Percentiles rank a stretch among this genome's conserved stretches.
phyloP scores from a whole-genome alignment of 2,113 vertebrate genomes.

The Ophiodon elongatus region DNA sequence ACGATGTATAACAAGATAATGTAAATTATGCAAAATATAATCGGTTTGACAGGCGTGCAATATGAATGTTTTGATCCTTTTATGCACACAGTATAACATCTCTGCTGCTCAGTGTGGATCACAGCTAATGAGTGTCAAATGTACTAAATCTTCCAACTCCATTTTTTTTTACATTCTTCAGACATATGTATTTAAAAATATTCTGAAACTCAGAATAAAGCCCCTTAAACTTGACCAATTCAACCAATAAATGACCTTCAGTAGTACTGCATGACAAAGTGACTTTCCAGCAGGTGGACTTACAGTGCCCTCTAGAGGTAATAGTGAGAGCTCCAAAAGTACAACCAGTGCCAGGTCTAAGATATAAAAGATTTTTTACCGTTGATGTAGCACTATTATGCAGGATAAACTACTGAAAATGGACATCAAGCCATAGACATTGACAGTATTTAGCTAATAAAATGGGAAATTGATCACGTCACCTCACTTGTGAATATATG shows the following conservation, averaged over 20 bases:
- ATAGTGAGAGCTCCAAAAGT: not conserved
- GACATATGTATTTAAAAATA: not conserved
- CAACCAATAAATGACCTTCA: not conserved
- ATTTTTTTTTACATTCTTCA: not conserved
- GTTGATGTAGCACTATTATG: not conserved
- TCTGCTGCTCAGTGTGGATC: not conserved
- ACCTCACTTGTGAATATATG: not conserved
- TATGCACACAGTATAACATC: not conserved
- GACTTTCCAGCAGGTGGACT: not conserved
- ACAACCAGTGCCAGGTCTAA: not conserved
- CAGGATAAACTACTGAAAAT: not conserved
- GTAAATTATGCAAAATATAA: not conserved
- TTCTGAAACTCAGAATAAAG: not conserved
- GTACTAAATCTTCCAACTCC: no score
- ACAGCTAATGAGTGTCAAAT: not conserved
- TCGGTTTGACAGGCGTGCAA: not conserved
- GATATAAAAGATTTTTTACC: no score
- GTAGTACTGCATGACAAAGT: rapidly evolving
- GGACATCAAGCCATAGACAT: not conserved
- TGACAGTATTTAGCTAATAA: not conserved
- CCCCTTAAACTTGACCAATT: not conserved
- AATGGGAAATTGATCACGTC: not conserved
- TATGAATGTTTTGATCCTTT: not conserved
- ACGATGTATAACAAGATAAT: not conserved
- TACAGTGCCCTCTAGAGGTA: constrained; percentile 56